phyloP scores from a whole-genome alignment of 2,888 invertebrate genomes.

The Furcula furcula region DNA sequence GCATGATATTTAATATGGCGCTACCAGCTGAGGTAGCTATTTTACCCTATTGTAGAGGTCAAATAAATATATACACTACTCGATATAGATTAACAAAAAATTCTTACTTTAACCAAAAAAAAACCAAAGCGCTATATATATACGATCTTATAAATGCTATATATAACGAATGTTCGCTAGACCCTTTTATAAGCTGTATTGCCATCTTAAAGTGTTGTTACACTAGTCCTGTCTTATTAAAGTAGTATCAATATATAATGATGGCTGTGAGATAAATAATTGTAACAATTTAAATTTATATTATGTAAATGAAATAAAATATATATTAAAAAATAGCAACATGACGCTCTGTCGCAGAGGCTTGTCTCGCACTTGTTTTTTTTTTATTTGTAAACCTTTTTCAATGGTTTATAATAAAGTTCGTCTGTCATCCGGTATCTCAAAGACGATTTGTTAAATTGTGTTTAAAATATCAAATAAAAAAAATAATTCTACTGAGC shows the following conservation, averaged over 20 bases:
- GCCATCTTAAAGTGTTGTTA: slow-evolving; percentile 76
- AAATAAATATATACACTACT: too few species aligned
- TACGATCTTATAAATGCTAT: slow-evolving; percentile 42
- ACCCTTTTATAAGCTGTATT: slow-evolving; percentile 72
- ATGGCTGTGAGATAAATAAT: slow-evolving; percentile 82
- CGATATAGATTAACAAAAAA: too few species aligned
- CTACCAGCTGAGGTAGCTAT: too few species aligned
- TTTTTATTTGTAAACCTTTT: slow-evolving; percentile 17
- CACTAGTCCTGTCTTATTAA: slow-evolving; percentile 78
- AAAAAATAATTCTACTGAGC: too few species aligned
- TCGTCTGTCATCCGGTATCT: slow-evolving; percentile 1
- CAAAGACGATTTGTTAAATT: too few species aligned
- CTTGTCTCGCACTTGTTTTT: slow-evolving; percentile 38
- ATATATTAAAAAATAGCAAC: slow-evolving; percentile 59
- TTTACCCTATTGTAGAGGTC: too few species aligned
- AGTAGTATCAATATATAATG: slow-evolving; percentile 82
- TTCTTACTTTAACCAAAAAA: too few species aligned
- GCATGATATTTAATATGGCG: too few species aligned
- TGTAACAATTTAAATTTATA: slow-evolving; percentile 80
- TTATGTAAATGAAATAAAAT: slow-evolving; percentile 72
- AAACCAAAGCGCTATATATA: not conserved
- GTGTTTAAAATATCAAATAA: too few species aligned
- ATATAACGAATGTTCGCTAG: slow-evolving; percentile 76
- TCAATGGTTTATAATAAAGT: slow-evolving; percentile 17
- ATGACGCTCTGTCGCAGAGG: slow-evolving; percentile 57